A percentile compares a stretch with the other conserved stretches of the same genome.
Evolutionary conservation across 2,888 invertebrate species (phyloP).

Genomic region (Piscicola geometra): DNA sequence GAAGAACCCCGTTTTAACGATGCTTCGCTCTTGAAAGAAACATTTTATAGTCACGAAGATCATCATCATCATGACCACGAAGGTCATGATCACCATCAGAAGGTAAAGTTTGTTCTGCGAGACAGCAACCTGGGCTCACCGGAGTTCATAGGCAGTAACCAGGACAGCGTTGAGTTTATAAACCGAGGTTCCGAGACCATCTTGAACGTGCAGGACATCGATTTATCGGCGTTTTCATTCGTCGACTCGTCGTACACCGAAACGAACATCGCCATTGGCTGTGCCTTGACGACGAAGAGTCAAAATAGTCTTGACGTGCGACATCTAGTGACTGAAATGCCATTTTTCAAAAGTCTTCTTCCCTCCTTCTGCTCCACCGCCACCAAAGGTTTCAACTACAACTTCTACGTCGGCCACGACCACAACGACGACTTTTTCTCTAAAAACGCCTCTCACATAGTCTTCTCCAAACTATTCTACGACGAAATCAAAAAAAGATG

Average conservation of each 20-base stretch:
- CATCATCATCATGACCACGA: not conserved
- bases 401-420: slow-evolving; percentile 44
- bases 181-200: slow-evolving; percentile 15
- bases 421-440: slow-evolving; percentile 42
- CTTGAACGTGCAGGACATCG: slow-evolving; percentile 25
- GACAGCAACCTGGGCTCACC: slow-evolving; percentile 39
- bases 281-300: slow-evolving; percentile 42
- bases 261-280: slow-evolving; percentile 42
- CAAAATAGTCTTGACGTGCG: slow-evolving; percentile 35
- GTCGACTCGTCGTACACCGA: slow-evolving; percentile 30
- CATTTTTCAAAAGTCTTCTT: slow-evolving; percentile 43
- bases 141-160: slow-evolving; percentile 38
- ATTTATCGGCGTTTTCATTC: slow-evolving; percentile 5
- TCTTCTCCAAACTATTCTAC: slow-evolving; percentile 39
- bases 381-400: slow-evolving; percentile 42
- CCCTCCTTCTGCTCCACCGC: slow-evolving; percentile 44
- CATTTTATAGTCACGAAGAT: not conserved
- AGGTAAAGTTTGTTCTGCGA: slow-evolving; percentile 39
- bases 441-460: slow-evolving; percentile 34
- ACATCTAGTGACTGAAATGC: slow-evolving; percentile 37
- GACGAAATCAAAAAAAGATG: slow-evolving; percentile 34
- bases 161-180: not conserved
- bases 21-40: not conserved
- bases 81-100: slow-evolving; percentile 38
- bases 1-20: not conserved